These are phyloP conservation scores for Apis mellifera DNA, from an alignment of 1,140 invertebrate genomes.

Conservation along the genomic window Amel_HAv3.1 CM009936.2:14308501-14309000, in stretches of 20 bases:
- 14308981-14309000: too few species aligned
- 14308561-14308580: not conserved
- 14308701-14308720: not conserved
- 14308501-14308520: slow-evolving; percentile 51
- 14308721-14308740: not conserved
- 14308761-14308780: too few species aligned
- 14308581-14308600: not conserved
- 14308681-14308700: not conserved
- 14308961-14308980: too few species aligned
- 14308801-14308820: too few species aligned
- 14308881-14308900: too few species aligned
- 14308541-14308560: slow-evolving; percentile 31
- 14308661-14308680: not conserved
- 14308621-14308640: not conserved
- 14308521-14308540: slow-evolving; percentile 31
- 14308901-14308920: too few species aligned
- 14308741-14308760: not conserved
- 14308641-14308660: not conserved
- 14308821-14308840: not conserved
- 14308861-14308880: too few species aligned
- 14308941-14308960: too few species aligned
- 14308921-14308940: too few species aligned
- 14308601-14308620: slow-evolving; percentile 7
- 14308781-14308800: too few species aligned
- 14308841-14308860: not conserved